Evolutionary conservation across 2,113 vertebrate genomes (phyloP).

Genomic region (Tinamus guttatus): DNA sequence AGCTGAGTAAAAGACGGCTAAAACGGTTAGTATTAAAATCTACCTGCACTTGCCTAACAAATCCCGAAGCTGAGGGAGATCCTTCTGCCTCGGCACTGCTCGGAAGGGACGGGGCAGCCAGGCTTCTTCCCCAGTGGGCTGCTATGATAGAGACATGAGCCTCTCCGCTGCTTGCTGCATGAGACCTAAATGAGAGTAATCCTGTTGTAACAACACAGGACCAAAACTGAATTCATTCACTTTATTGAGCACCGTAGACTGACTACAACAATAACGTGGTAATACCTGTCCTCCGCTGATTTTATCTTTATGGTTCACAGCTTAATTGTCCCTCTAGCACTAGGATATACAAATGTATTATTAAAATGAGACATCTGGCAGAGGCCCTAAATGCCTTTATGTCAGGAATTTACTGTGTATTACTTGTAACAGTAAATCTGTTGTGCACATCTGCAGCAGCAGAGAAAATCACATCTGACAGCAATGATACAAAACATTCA

Average conservation of each 20-base stretch:
- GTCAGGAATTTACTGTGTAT: slow-evolving; percentile 69
- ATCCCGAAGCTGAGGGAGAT: slow-evolving; percentile 55
- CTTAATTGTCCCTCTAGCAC: slow-evolving; percentile 61
- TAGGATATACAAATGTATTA: slow-evolving; percentile 58
- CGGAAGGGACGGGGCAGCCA: slow-evolving; percentile 29
- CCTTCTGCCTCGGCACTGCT: slow-evolving; percentile 27
- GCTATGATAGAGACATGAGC: slow-evolving; percentile 71
- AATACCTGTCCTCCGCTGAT: slow-evolving; percentile 68
- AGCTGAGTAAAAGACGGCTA: not conserved
- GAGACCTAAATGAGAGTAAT: slow-evolving; percentile 63
- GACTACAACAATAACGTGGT: slow-evolving; percentile 65
- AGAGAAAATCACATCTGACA: slow-evolving; percentile 60
- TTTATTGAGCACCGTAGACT: slow-evolving; percentile 63
- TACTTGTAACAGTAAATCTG: slow-evolving; percentile 63
- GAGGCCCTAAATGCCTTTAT: slow-evolving; percentile 37
- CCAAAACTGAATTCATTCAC: slow-evolving; percentile 60
- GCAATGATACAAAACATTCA: slow-evolving; percentile 63
- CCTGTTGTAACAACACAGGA: slow-evolving; percentile 66
- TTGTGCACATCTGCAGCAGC: slow-evolving; percentile 48
- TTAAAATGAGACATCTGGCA: slow-evolving; percentile 72
- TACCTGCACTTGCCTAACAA: slow-evolving; percentile 43
- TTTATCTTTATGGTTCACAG: slow-evolving; percentile 67
- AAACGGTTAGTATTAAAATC: not conserved
- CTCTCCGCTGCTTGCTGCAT: slow-evolving; percentile 61
- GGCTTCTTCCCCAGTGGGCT: slow-evolving; percentile 57